Percentiles rank a stretch among this genome's conserved stretches.
phyloP scores from a whole-genome alignment of 2,888 invertebrate genomes.

The Drosophila leonis region DNA sequence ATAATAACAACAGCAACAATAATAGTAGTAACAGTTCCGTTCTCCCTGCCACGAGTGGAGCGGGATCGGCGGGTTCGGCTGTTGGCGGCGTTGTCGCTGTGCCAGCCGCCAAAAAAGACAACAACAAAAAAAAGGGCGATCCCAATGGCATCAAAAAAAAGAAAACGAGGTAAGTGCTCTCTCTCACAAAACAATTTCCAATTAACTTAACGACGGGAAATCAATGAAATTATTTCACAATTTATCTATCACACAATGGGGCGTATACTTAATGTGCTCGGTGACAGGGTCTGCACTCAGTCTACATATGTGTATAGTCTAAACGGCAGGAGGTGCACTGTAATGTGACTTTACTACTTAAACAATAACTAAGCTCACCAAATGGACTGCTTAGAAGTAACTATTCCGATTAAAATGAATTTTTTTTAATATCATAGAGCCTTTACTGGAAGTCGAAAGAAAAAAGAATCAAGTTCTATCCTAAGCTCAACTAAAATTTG shows the following conservation, averaged over 20 bases:
- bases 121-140: constrained; percentile 90
- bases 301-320: background rate
- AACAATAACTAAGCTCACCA: background rate
- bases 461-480: background rate
- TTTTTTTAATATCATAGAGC: background rate
- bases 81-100: constrained; percentile 23
- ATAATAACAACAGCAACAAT: constrained; percentile 10
- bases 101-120: constrained; percentile 88
- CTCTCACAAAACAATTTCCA: constrained; percentile 12
- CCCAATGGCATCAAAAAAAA: constrained; percentile 96
- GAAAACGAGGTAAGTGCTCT: constrained; percentile 92
- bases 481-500: too few relatives aligned
- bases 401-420: background rate
- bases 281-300: background rate
- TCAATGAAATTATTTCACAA: constrained; percentile 72
- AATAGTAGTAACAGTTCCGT: constrained; percentile 19
- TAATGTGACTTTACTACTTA: background rate
- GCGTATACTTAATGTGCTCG: constrained; percentile 56
- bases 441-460: background rate
- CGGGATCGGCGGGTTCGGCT: constrained; percentile 24
- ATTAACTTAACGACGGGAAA: constrained; percentile 80
- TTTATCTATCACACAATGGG: constrained; percentile 42
- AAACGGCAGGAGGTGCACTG: constrained; percentile 19
- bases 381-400: background rate
- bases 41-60: constrained; percentile 6